Base-by-base conservation (phyloP, 2,888 invertebrate genomes). In the Andrena trimmerana region DNA sequence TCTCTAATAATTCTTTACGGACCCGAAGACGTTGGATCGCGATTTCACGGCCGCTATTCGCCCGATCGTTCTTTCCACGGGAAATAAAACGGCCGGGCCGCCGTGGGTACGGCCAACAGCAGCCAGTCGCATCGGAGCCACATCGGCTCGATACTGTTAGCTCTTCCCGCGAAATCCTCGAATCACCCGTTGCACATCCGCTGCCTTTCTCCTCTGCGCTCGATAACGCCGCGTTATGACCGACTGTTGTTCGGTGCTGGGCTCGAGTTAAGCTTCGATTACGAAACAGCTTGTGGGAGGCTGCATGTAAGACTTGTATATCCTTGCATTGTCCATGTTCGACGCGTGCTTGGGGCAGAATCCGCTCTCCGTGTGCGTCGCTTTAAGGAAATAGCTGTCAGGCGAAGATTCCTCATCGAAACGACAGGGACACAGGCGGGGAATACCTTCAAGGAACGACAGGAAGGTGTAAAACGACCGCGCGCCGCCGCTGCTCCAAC, bases 41-140 rank as follows among this genome's bases (percentile, higher is more conserved):
- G 87, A 91, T 91, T 90, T 91, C 89, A 91, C 87, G 90, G 86
- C 65, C 86, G 86, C 85, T 88, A 82, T 83, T 90, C 83, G 83
- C 83, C 78, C 79, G 86, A 86, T 86, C 86, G 84, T 85, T 86
- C 85, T 69, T 78, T 70, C 79, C 62, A 60, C 60, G 78, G 78
- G 83, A 79, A 67, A 74, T 83, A 73, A 74, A 83, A 72, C 67
- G 27, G 72, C 42, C 72, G 84, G 27, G 72, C 57, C 72, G 84
- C 83, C 88, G 84, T 90, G 90, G 85, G 88, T 88, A 88, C 79
- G 74, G 57, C 27, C 59, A 59, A 62, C 71, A 70, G 65, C 65
- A 78, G 86, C 69, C 78, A 86, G 88, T 87, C 86, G 86, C 87
- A 89, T 88, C 81, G 83, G 83, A 72, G 80, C 79, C 74, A 74